Percentiles rank a stretch among this genome's conserved stretches.
Conservation (phyloP, 2,113 vertebrate species). For the Hydrochoerus hydrochaeris region DNA sequence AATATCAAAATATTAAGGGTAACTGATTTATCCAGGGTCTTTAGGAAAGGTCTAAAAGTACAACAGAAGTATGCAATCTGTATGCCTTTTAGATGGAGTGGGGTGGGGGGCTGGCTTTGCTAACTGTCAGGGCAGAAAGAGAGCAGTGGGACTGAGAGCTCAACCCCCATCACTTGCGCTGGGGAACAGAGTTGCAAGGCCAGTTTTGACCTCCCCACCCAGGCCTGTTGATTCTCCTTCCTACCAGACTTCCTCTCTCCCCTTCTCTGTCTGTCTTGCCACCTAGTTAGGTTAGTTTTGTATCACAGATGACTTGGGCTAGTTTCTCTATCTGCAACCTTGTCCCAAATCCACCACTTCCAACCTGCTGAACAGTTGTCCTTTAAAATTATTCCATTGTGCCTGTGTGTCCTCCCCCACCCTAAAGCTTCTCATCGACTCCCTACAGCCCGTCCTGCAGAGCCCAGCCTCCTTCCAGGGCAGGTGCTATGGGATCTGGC, state of each 20-base stretch:
- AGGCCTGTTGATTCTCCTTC: background rate
- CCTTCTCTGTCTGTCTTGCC: background rate
- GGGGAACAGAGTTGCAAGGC: background rate
- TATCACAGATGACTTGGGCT: background rate
- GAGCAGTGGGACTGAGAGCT: background rate
- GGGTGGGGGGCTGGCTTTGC: background rate
- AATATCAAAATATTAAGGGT: slow-evolving; percentile 29
- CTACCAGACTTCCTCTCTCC: background rate
- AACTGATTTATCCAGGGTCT: slow-evolving; percentile 38
- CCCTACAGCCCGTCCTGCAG: background rate
- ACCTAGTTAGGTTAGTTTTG: background rate
- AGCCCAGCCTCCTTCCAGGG: background rate
- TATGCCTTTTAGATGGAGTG: background rate
- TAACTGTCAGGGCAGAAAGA: background rate
- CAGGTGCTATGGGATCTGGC: background rate
- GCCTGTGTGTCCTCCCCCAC: background rate
- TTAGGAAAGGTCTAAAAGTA: slow-evolving; percentile 38
- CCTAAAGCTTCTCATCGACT: background rate
- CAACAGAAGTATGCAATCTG: background rate
- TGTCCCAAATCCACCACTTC: background rate
- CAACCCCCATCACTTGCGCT: background rate
- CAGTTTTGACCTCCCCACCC: background rate
- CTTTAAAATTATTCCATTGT: background rate
- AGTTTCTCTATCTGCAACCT: background rate
- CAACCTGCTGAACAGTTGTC: background rate